phyloP scores from a whole-genome alignment of 2,888 invertebrate species.

The Agrotis clavis region DNA sequence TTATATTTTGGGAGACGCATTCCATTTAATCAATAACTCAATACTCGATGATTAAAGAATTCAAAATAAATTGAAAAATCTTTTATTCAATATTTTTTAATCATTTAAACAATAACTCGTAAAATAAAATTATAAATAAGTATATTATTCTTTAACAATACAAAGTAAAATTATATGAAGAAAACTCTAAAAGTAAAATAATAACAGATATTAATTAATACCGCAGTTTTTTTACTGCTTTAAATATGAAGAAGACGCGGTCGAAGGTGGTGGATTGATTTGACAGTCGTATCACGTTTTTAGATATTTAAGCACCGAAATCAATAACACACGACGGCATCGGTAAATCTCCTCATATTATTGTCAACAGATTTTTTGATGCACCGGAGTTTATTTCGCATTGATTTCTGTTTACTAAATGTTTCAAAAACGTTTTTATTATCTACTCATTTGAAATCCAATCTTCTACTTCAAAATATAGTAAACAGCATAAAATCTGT shows the following conservation, averaged over 20 bases:
- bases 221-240: background rate
- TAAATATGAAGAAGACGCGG: no score
- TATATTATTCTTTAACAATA: constrained; percentile 5
- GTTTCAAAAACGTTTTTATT: background rate
- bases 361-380: background rate
- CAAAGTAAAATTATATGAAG: no score
- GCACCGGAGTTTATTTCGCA: background rate
- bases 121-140: no score
- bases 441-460: background rate
- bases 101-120: no score
- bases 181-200: no score
- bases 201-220: no score
- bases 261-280: background rate
- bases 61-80: background rate
- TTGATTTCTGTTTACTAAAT: constrained; percentile 4
- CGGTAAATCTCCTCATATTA: background rate
- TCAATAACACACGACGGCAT: background rate
- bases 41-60: background rate
- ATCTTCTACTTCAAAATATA: background rate
- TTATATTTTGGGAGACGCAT: background rate
- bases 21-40: background rate
- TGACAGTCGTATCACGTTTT: background rate
- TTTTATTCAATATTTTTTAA: background rate
- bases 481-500: background rate
- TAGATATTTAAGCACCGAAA: background rate